phyloP scores from a whole-genome alignment of 2,797 vertebrate genomes.

The Philypnodon macrostomus region DNA sequence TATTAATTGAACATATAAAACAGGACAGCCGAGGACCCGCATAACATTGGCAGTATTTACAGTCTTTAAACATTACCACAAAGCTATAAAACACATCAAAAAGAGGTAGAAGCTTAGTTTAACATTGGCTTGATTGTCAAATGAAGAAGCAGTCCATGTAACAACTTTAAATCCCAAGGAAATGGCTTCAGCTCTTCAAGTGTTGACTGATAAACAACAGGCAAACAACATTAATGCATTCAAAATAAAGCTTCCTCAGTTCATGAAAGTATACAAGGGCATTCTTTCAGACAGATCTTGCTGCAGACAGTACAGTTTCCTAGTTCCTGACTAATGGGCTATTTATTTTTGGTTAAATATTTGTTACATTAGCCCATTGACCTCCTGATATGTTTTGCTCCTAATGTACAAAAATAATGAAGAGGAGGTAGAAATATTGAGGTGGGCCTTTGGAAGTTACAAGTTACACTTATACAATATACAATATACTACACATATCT shows the following conservation, averaged over 20 bases:
- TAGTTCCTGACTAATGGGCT: background rate
- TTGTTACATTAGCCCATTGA: background rate
- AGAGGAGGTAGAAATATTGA: background rate
- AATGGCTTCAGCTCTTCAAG: background rate
- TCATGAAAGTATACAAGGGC: background rate
- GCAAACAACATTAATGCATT: slow-evolving; percentile 2
- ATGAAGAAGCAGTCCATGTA: background rate
- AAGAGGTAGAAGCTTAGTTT: slow-evolving; percentile 54
- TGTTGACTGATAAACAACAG: background rate
- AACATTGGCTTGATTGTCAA: slow-evolving; percentile 29
- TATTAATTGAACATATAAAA: background rate
- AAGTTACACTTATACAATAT: too few relatives aligned
- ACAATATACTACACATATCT: too few relatives aligned
- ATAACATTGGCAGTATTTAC: slow-evolving; percentile 25
- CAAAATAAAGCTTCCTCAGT: background rate
- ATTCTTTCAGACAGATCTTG: background rate
- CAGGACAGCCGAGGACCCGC: slow-evolving; percentile 36
- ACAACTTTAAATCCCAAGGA: background rate
- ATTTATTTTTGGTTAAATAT: background rate
- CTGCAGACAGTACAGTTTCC: background rate
- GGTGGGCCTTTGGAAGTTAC: too few relatives aligned
- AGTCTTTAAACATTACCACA: slow-evolving; percentile 23
- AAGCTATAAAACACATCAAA: slow-evolving; percentile 25
- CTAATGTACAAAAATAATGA: background rate
- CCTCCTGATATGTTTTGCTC: background rate